Evolutionary conservation across 2,113 vertebrate species (phyloP), one percentile per base, ranked within the genome.

Genomic region (Dendrocopos noguchii): DNA sequence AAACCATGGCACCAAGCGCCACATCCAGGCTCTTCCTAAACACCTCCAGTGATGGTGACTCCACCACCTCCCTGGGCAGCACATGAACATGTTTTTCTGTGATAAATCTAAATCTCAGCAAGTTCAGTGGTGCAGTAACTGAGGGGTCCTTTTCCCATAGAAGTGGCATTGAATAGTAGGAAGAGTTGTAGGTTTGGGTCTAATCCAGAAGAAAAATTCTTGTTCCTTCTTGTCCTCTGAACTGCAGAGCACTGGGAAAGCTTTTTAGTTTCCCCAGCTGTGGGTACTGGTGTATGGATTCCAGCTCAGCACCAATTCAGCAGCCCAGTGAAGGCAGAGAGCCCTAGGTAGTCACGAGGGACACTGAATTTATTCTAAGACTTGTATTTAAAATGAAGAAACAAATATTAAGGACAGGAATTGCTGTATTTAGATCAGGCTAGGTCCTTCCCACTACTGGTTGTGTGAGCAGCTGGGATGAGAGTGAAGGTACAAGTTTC

Each of bases 101-200:
- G 64, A 1, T n/a, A 27, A 53, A 61, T 77, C 2, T 2, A 52
- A 18, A 55, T 12, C 52, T 22, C 1, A 0, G 74, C 33, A 39
- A 8, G 24, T 12, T 79, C 52, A 36, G 31, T 56, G 34, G 19
- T 7, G 16, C 25, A 6, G 57, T 50, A 71, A 39, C 50, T 28
- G 50, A 34, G 27, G 10, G 29, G 6, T 15, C 18, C 73, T 36
- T 44, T 60, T 31, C 52, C 34, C 70, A 1, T 12, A 6, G 24
- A 44, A 65, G 15, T 28, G 13, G 7, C 56, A 12, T 1, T 36
- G 67, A 61, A 17, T 28, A 22, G n/a, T 46, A 60, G 63, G 39
- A 67, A 16, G 59, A 2, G 17, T 53, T 80, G 60, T 68, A 46
- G 6, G 76, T 76, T 66, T n/a, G 44, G 70, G 33, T 28, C 55